phyloP scores from a whole-genome alignment of 2,797 vertebrate genomes.

The Bryconaethiops microstoma region DNA sequence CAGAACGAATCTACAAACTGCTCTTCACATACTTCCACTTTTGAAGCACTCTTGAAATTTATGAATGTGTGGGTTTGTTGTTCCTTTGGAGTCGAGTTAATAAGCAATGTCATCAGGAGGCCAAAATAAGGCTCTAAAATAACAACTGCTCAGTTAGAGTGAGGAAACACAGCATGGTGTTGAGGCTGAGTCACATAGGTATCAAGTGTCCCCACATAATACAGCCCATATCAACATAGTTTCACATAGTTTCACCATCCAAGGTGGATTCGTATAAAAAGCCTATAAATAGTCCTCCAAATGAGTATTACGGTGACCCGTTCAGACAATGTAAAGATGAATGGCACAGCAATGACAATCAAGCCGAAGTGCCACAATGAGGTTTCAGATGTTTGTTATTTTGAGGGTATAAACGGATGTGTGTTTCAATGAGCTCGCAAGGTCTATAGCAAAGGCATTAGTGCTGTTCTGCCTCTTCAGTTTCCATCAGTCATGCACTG shows the following conservation, averaged over 20 bases:
- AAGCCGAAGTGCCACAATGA: background rate
- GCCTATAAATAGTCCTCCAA: conserved; percentile 4
- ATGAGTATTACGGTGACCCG: background rate
- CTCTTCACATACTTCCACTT: background rate
- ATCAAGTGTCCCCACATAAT: background rate
- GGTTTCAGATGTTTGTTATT: background rate
- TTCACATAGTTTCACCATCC: conserved; percentile 5
- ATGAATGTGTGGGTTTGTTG: background rate
- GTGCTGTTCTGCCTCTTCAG: background rate
- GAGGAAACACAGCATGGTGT: background rate
- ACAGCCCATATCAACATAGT: background rate
- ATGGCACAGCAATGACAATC: conserved; percentile 8
- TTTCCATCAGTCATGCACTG: background rate
- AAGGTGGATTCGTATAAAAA: conserved; percentile 26
- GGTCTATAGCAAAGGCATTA: background rate
- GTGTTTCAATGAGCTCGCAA: conserved; percentile 8
- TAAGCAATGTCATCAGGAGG: background rate
- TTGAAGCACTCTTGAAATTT: background rate
- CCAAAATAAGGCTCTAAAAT: background rate
- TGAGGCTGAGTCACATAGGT: background rate
- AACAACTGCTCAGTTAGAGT: background rate
- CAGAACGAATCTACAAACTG: background rate
- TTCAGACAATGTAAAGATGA: conserved; percentile 23
- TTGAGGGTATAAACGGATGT: background rate
- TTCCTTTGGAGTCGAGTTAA: background rate